Evolutionary conservation across 1,140 invertebrate genomes (phyloP), one percentile per base, ranked within the genome.

Genomic region (Chrysopa pallens): DNA sequence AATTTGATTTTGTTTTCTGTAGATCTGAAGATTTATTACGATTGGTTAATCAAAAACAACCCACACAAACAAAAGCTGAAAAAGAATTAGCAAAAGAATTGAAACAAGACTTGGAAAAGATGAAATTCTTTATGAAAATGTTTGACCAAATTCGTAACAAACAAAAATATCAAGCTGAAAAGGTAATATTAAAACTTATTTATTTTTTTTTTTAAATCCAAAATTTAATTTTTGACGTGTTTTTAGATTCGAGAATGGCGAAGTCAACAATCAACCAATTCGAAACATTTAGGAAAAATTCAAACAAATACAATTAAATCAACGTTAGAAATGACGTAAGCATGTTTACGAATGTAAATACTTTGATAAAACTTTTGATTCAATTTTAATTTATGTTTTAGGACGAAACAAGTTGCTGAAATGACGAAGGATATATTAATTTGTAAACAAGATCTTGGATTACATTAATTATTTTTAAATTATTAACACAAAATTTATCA

Each of bases 261-360:
- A 31, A 52, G 56, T 4, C 62, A 64, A 27, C 61, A 65, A 52
- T 59, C 60, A 42, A 64, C 62, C 44, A 69, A 67, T 43, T 58
- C 67, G 44, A 56, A 61, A 1, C 56, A 57, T 1, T 52, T 72
- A 8, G 66, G 66, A 39, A 61, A 63, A 39, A 63, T 62, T 1
- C 68, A 70, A 48, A 62, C 59, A 36, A 62, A 65, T 27, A 66
- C 65, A 5, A 70, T 72, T 28, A 66, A 63, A 29, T 61, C 59
- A 1, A 66, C 66, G 38, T 48, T 72, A 12, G 59, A 66, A 42
- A 66, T 70, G 46, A 67, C 67, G 69, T 72, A 50, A 63, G 67
- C 65, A 50, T 46, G 13, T 47, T 46, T 55, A 39, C 33, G 28
- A 6, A 29, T 36, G 39, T 50, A 42, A 43, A 44, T 29, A 38